Evolutionary conservation across 2,113 vertebrate species (phyloP).

Genomic region (Tetrao urogallus): DNA sequence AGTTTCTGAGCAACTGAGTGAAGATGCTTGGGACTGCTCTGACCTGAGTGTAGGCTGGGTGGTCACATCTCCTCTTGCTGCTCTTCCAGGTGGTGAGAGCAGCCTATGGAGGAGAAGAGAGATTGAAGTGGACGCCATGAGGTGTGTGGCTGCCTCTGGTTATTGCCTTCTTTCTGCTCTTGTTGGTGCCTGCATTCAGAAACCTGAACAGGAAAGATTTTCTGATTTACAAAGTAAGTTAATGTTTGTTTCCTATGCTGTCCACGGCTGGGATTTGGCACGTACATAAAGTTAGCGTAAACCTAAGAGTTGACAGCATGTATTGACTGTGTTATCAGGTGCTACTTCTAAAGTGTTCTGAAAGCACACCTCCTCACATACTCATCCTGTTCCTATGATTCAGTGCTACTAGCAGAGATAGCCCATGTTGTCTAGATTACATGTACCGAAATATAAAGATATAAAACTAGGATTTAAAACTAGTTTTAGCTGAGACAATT

Average conservation of each 20-base stretch:
- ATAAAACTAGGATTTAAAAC: neutral
- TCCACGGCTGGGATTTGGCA: neutral
- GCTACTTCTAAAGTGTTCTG: neutral
- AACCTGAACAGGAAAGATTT: neutral
- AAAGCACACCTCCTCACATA: neutral
- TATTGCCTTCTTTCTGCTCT: neutral
- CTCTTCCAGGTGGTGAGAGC: neutral
- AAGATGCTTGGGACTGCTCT: neutral
- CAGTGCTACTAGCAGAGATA: neutral
- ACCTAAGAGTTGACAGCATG: neutral
- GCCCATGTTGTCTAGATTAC: neutral
- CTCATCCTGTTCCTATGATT: neutral
- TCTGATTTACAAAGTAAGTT: neutral
- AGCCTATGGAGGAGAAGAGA: neutral
- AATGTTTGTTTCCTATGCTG: neutral
- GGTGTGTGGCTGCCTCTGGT: neutral
- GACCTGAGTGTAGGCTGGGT: neutral
- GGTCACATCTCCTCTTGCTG: neutral
- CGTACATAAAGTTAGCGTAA: neutral
- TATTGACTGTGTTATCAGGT: neutral
- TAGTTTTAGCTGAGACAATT: neutral
- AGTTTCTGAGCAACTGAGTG: neutral
- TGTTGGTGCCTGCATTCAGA: fast-evolving
- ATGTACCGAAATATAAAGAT: neutral
- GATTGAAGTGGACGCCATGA: neutral